Evolutionary conservation across 2,888 invertebrate genomes (phyloP).

Genomic region (Tuta absoluta): DNA sequence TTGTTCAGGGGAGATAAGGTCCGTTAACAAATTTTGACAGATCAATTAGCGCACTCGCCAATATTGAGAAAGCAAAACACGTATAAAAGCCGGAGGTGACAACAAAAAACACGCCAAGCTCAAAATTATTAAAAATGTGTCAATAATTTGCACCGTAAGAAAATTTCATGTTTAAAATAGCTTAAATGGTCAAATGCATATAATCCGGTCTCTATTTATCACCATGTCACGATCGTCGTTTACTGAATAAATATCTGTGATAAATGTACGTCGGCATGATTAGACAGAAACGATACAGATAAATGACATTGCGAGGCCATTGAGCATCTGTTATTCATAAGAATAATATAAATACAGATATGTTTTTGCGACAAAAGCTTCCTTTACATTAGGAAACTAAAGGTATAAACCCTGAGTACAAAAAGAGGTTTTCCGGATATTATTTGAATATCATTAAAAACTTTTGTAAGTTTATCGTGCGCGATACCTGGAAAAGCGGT

Average conservation of each 20-base stretch:
- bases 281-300: conserved; percentile 66
- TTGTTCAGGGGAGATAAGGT: too few relatives aligned
- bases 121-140: too few relatives aligned
- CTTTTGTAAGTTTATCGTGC: conserved; percentile 16
- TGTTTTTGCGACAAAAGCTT: conserved; percentile 52
- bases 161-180: too few relatives aligned
- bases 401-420: neutral
- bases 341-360: conserved; percentile 62
- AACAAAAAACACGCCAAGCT: too few relatives aligned
- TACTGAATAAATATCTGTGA: conserved; percentile 52
- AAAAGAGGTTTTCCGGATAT: conserved; percentile 7
- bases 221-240: conserved; percentile 37
- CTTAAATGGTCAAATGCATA: too few relatives aligned
- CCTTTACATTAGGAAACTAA: conserved; percentile 39
- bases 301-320: conserved; percentile 57
- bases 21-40: too few relatives aligned
- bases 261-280: conserved; percentile 64
- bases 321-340: conserved; percentile 66
- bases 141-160: too few relatives aligned
- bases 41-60: too few relatives aligned
- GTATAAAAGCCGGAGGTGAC: too few relatives aligned
- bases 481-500: conserved; percentile 13
- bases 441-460: conserved; percentile 20
- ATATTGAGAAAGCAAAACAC: too few relatives aligned
- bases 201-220: neutral